phyloP scores from a whole-genome alignment of 2,113 vertebrate genomes.

The Tetrax tetrax region DNA sequence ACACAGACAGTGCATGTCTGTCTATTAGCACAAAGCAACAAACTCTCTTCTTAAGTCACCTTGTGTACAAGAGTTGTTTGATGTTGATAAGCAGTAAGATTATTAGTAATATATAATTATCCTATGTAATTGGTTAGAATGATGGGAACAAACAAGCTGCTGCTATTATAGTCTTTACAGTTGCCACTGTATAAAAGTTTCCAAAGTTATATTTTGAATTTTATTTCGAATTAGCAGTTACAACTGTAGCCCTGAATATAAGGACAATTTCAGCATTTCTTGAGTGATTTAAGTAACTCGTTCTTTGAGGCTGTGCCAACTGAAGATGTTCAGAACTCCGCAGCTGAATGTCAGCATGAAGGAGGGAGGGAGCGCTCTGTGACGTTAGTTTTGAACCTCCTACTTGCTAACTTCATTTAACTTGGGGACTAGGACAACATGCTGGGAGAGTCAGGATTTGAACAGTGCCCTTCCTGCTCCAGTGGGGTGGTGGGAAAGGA shows the following conservation, averaged over 20 bases:
- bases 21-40: neutral
- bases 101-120: neutral
- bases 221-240: neutral
- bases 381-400: neutral
- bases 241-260: neutral
- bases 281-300: neutral
- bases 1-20: fast-evolving
- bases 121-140: neutral
- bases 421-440: fast-evolving
- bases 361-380: neutral
- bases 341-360: fast-evolving
- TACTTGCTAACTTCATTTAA: neutral
- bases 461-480: neutral
- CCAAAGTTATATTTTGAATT: neutral
- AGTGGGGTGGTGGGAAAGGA: neutral
- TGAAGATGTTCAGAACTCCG: neutral
- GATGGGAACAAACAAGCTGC: neutral
- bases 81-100: neutral
- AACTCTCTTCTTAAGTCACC: neutral
- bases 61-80: neutral
- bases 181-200: neutral
- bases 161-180: neutral
- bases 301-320: neutral
- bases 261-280: neutral
- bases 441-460: neutral